Percentiles rank a stretch among this genome's conserved stretches.
Conservation (phyloP, 2,113 vertebrate genomes). For the Dinomys branickii region DNA sequence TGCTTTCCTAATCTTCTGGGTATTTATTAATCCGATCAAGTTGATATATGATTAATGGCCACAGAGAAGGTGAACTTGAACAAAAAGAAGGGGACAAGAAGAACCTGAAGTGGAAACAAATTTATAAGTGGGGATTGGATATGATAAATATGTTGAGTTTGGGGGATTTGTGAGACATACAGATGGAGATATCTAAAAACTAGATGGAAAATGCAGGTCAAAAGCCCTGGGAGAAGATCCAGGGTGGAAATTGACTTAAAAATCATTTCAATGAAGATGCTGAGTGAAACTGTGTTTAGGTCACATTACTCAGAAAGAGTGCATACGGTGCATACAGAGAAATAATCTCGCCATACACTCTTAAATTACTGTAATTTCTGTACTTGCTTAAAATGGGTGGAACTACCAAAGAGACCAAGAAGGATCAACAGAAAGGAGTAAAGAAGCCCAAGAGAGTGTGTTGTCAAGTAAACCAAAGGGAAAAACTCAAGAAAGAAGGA, state of each 20-base stretch:
- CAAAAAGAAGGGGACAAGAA: not conserved
- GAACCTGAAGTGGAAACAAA: not conserved
- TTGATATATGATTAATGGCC: not conserved
- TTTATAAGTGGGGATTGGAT: not conserved
- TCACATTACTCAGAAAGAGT: not conserved
- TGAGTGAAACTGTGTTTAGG: not conserved
- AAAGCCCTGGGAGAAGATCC: not conserved
- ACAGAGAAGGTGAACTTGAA: not conserved
- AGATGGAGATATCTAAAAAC: not conserved
- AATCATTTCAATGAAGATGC: not conserved
- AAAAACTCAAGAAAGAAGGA: not conserved
- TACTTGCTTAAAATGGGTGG: not conserved
- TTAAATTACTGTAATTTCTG: not conserved
- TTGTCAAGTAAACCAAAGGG: not conserved
- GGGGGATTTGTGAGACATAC: not conserved
- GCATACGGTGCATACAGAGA: not conserved
- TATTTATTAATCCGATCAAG: not conserved
- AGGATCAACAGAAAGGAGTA: not conserved
- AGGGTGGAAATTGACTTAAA: not conserved
- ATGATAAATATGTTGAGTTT: not conserved
- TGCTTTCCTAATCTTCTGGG: not conserved
- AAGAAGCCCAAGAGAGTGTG: not conserved
- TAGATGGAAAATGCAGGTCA: not conserved
- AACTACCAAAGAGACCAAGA: not conserved
- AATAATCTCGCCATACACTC: not conserved